A percentile compares a stretch with the other conserved stretches of the same genome.
Evolutionary conservation across 1,140 invertebrate genomes (phyloP).

Genomic region (Sycophaga agraensis): DNA sequence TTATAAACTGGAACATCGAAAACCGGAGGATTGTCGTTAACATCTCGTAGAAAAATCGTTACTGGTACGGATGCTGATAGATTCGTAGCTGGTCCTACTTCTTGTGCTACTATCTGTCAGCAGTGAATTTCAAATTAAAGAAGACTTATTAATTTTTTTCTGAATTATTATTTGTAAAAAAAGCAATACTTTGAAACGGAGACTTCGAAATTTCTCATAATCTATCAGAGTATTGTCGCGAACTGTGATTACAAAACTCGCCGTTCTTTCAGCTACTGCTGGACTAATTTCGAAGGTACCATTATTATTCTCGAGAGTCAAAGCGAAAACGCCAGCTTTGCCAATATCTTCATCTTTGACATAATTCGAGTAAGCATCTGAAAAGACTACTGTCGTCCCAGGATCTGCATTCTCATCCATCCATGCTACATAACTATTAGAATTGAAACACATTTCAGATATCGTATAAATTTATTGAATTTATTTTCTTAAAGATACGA

Average conservation of each 20-base stretch:
- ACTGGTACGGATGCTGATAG: conserved; percentile 72
- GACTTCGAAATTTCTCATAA: conserved; percentile 74
- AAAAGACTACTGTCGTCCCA: conserved; percentile 72
- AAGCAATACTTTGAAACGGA: conserved; percentile 66
- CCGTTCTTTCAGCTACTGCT: conserved; percentile 77
- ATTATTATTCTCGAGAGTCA: conserved; percentile 78
- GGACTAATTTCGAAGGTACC: conserved; percentile 87
- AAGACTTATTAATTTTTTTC: too few species aligned
- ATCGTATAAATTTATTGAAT: neutral
- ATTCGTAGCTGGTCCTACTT: conserved; percentile 73
- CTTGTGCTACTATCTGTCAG: conserved; percentile 70
- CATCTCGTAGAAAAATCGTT: conserved; percentile 79
- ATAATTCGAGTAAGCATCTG: conserved; percentile 69
- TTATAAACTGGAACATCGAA: conserved; percentile 75
- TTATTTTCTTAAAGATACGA: neutral
- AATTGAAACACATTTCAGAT: neutral
- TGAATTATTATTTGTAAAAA: too few species aligned
- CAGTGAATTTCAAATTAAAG: too few species aligned
- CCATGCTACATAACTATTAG: conserved; percentile 68
- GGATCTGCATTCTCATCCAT: conserved; percentile 82
- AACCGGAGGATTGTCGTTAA: conserved; percentile 86
- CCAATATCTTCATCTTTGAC: conserved; percentile 77
- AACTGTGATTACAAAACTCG: conserved; percentile 80
- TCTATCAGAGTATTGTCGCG: conserved; percentile 80
- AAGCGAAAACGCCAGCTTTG: conserved; percentile 80